Evolutionary conservation across 23 tunicate genomes (phyloP).

Genomic region (Ascidia mentula): DNA sequence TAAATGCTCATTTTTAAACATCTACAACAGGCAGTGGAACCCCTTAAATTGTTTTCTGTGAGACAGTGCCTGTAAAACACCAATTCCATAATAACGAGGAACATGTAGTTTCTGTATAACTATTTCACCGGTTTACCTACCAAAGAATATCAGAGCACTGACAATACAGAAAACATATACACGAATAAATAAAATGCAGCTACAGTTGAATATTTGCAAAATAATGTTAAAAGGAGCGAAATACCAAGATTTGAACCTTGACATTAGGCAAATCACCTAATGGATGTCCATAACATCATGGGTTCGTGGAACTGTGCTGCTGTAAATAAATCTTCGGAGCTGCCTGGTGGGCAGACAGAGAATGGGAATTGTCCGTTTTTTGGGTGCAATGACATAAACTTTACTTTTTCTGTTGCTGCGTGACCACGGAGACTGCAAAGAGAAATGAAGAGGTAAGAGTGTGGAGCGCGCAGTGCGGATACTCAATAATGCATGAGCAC

Average conservation of each 20-base stretch:
- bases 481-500: constrained; percentile 7
- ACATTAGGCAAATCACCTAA: not conserved
- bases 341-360: not conserved
- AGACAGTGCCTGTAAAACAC: too few species aligned
- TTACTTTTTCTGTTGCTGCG: not conserved
- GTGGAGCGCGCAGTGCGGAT: not conserved
- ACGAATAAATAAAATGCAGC: constrained; percentile 1
- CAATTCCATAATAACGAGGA: too few species aligned
- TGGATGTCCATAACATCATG: not conserved
- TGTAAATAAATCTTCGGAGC: not conserved
- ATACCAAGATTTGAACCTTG: not conserved
- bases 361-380: not conserved
- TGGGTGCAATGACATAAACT: not conserved
- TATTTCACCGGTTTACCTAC: too few species aligned
- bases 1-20: too few species aligned
- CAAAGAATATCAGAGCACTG: too few species aligned
- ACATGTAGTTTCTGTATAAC: too few species aligned
- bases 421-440: constrained; percentile 4
- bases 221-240: not conserved
- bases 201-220: not conserved
- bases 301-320: not conserved
- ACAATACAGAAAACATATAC: constrained; percentile 4
- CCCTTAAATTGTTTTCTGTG: too few species aligned
- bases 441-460: not conserved
- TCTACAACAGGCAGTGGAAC: too few species aligned